Evolutionary conservation across 64 coral and sea anemone genomes (phyloP).

Genomic region (Acropora yongei): DNA sequence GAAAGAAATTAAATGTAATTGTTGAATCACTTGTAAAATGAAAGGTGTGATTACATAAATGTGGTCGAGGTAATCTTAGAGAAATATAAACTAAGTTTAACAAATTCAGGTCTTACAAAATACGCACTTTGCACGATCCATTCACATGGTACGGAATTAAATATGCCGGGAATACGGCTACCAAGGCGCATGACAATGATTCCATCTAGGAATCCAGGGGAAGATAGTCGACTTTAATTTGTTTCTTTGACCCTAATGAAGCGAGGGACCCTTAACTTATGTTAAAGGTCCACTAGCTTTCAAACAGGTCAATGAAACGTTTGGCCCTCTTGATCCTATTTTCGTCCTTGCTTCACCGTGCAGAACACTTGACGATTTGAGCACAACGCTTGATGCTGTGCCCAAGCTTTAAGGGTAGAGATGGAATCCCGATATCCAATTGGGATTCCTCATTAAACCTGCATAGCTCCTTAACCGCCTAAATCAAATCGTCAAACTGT

Average conservation of each 20-base stretch:
- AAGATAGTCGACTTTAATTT: slow-evolving; percentile 27
- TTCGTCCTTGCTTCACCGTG: slow-evolving; percentile 11
- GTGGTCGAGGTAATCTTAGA: too few species aligned
- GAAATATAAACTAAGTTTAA: too few species aligned
- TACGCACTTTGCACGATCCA: too few species aligned
- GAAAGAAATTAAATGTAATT: too few species aligned
- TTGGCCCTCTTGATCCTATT: background rate
- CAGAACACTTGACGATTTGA: background rate
- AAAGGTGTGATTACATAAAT: too few species aligned
- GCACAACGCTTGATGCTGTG: slow-evolving; percentile 35
- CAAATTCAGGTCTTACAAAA: too few species aligned
- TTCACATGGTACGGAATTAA: too few species aligned
- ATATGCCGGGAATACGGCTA: too few species aligned
- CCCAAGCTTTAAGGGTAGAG: slow-evolving; percentile 4
- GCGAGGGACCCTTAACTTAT: slow-evolving; percentile 25
- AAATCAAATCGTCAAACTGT: slow-evolving; percentile 31
- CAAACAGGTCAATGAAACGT: slow-evolving; percentile 48
- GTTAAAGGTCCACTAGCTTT: slow-evolving; percentile 31
- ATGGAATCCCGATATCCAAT: background rate
- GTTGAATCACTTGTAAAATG: too few species aligned
- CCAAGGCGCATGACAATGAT: too few species aligned
- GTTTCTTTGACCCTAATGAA: slow-evolving; percentile 6
- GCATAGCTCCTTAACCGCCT: slow-evolving; percentile 14
- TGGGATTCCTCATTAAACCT: slow-evolving; percentile 4
- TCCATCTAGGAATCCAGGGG: background rate